These are phyloP conservation scores for Doryteuthis pealeii DNA, from an alignment of 1,140 invertebrate genomes.

Conservation along the genomic window DNA sequence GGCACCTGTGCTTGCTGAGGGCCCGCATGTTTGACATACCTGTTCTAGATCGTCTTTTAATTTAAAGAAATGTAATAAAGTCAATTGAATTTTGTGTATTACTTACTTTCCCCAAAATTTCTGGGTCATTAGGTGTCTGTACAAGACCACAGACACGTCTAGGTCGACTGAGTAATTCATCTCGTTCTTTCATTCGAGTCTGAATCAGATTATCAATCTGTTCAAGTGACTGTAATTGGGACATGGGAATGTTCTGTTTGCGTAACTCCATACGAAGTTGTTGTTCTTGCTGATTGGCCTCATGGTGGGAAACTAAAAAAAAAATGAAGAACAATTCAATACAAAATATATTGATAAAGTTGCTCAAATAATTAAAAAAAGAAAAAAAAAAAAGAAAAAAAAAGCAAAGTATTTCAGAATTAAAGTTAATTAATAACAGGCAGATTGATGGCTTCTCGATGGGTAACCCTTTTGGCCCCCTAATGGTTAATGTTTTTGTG, in stretches of 20 bases:
- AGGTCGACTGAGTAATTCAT: slow-evolving; percentile 34
- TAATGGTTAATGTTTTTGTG: too few species aligned
- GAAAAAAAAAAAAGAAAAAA: slow-evolving; percentile 9
- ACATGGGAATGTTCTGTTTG: slow-evolving; percentile 39
- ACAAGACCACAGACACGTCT: slow-evolving; percentile 47
- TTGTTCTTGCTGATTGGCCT: slow-evolving; percentile 45
- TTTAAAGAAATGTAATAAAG: too few species aligned
- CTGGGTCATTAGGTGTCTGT: slow-evolving; percentile 39
- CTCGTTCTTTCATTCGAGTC: slow-evolving; percentile 36
- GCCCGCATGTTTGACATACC: too few species aligned
- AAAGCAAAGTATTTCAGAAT: not conserved
- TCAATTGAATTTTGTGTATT: too few species aligned
- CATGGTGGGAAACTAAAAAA: slow-evolving; percentile 46
- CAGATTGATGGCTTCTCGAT: too few species aligned
- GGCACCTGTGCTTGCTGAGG: too few species aligned
- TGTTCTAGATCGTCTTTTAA: too few species aligned
- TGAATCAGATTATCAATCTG: slow-evolving; percentile 46
- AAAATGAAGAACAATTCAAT: slow-evolving; percentile 3
- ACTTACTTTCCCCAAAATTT: slow-evolving; percentile 55
- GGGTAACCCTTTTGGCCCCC: too few species aligned
- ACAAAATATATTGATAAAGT: not conserved
- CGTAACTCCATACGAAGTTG: slow-evolving; percentile 43
- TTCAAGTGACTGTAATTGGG: slow-evolving; percentile 27
- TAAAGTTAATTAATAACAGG: too few species aligned
- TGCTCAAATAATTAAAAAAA: not conserved